phyloP scores from a whole-genome alignment of 2,797 vertebrate genomes.

The Delichon dasypus region DNA sequence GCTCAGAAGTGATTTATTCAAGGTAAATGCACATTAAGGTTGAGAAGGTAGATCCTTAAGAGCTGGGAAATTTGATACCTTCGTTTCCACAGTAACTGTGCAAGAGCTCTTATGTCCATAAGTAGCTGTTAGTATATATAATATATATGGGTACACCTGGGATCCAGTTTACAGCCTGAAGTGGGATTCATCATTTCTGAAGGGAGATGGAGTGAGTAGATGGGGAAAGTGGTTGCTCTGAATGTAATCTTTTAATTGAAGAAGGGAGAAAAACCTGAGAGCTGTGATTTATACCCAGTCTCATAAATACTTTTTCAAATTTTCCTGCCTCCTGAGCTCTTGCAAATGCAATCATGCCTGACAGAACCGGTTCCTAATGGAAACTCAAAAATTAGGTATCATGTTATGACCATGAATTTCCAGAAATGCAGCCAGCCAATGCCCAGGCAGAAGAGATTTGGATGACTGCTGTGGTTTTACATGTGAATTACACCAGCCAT shows the following conservation, averaged over 20 bases:
- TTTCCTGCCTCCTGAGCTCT: conserved; percentile 57
- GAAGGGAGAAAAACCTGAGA: not conserved
- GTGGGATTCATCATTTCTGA: conserved; percentile 16
- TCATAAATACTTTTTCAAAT: conserved; percentile 53
- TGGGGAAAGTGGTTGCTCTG: not conserved
- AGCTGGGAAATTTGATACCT: conserved; percentile 36
- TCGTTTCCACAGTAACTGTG: conserved; percentile 65
- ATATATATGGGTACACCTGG: conserved; percentile 9
- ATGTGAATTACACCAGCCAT: not conserved
- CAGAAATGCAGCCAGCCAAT: conserved; percentile 59
- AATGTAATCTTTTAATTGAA: conserved; percentile 28
- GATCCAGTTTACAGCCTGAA: conserved; percentile 30
- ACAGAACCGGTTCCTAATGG: conserved; percentile 57
- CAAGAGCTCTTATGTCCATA: conserved; percentile 16
- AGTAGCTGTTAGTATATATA: conserved; percentile 45
- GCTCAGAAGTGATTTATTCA: conserved; percentile 13
- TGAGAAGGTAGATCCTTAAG: conserved; percentile 31
- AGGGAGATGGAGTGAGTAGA: not conserved
- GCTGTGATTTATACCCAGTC: conserved; percentile 18
- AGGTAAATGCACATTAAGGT: conserved; percentile 21
- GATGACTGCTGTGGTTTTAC: conserved; percentile 36
- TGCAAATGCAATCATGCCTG: not conserved
- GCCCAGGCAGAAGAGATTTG: conserved; percentile 28
- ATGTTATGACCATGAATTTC: conserved; percentile 52
- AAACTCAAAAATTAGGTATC: conserved; percentile 53